These are phyloP conservation scores for Urosaurus nigricauda DNA, from an alignment of 2,797 vertebrate species.

Conservation along the genomic window DNA sequence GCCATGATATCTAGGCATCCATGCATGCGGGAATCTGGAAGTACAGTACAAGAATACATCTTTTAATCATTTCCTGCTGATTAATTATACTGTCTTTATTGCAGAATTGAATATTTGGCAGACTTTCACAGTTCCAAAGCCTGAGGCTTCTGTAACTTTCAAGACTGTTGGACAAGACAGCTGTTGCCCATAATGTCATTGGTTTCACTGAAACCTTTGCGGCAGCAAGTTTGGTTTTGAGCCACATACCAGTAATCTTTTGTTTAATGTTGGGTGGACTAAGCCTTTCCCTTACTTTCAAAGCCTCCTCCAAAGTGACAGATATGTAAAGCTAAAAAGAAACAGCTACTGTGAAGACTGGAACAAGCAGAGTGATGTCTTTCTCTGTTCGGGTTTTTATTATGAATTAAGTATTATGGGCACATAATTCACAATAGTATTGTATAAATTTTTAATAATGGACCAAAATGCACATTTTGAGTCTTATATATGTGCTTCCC, in stretches of 20 bases:
- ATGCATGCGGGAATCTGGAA: neutral
- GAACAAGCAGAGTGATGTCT: conserved; percentile 32
- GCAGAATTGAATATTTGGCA: conserved; percentile 1
- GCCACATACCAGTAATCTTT: neutral
- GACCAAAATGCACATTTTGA: conserved; percentile 4
- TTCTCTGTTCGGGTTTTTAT: conserved; percentile 14
- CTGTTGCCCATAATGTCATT: conserved; percentile 1
- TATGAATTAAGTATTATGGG: conserved; percentile 9
- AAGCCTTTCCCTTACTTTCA: conserved; percentile 38
- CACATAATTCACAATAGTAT: conserved; percentile 31
- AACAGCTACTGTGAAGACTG: conserved; percentile 26
- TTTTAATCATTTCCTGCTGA: conserved; percentile 9
- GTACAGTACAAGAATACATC: neutral
- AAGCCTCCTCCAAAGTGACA: conserved; percentile 40
- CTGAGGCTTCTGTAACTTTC: conserved; percentile 28
- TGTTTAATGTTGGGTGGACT: neutral
- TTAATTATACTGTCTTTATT: neutral
- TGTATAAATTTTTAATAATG: conserved; percentile 28
- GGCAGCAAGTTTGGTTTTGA: conserved; percentile 3
- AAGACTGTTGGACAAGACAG: neutral
- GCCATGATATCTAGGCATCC: neutral
- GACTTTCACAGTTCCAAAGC: neutral
- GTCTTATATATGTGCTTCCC: neutral
- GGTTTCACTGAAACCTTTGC: neutral
- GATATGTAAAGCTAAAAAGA: conserved; percentile 36